These are phyloP conservation scores for Deilephila porcellus DNA, from an alignment of 2,888 invertebrate genomes.

Conservation along the genomic window DNA sequence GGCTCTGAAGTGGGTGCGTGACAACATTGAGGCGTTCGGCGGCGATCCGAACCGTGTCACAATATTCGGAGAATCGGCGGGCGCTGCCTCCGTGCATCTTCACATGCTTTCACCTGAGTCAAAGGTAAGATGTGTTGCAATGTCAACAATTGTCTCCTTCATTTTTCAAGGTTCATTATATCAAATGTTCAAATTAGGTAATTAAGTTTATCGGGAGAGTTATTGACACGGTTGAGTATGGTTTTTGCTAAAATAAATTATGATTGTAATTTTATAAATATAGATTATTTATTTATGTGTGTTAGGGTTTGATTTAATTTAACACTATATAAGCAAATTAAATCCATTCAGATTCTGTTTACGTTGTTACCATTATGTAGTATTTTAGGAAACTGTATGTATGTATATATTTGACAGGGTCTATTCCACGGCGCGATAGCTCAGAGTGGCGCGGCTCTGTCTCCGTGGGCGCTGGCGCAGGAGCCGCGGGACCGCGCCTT, in stretches of 20 bases:
- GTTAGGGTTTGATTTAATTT: too few relatives aligned
- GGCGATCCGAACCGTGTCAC: slow-evolving; percentile 84
- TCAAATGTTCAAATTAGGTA: neutral
- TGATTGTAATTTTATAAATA: too few relatives aligned
- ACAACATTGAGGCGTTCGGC: slow-evolving; percentile 86
- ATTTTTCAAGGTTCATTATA: neutral
- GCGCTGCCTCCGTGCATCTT: slow-evolving; percentile 85
- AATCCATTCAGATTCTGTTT: too few relatives aligned
- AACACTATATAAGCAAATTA: too few relatives aligned
- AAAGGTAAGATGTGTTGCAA: slow-evolving; percentile 55
- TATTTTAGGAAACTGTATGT: neutral
- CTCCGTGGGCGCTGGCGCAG: slow-evolving; percentile 86
- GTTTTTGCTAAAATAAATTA: too few relatives aligned
- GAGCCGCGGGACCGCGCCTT: slow-evolving; percentile 81
- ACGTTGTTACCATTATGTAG: too few relatives aligned
- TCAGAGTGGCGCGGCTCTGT: slow-evolving; percentile 85
- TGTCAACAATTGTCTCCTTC: neutral
- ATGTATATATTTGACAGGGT: slow-evolving; percentile 61
- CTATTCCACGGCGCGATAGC: slow-evolving; percentile 87
- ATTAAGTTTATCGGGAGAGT: too few relatives aligned
- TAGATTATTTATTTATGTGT: too few relatives aligned
- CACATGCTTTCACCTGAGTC: slow-evolving; percentile 84
- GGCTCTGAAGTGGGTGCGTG: slow-evolving; percentile 85
- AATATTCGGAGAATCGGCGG: slow-evolving; percentile 86
- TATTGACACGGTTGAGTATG: too few relatives aligned